Evolutionary conservation across 2,888 invertebrate genomes (phyloP), one percentile per base, ranked within the genome.

Genomic region (Eupithecia insigniata): DNA sequence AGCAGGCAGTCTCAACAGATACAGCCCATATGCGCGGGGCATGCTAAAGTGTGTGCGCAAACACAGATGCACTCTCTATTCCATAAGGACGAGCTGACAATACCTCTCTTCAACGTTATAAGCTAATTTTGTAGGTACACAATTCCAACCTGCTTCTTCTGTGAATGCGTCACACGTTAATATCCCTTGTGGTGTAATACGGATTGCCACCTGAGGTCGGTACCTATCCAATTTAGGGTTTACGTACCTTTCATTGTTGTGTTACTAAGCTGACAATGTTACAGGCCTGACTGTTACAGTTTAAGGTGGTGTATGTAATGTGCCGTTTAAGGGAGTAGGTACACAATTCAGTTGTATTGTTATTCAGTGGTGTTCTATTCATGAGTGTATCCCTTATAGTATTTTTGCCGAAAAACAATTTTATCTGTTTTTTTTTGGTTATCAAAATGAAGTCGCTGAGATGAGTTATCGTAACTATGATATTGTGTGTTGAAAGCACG

Each of bases 191-290:
- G 78, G 64, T 58, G 46, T 72, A 39, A 60, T 70, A 28, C 62
- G 66, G 55, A 76, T 71, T 74, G 69, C 74, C 78, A 76, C 73
- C 75, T 76, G 75, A 69, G 76, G 72, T 76, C 55, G 71, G 67
- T 71, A 74, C 75, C 75, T 74, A 75, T 78, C 79, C 76, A 76
- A 77, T 79, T 76, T 76, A 70, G 75, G 66, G 69, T 73, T 75
- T 30, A 58, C 55, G 69, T 74, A 66, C 70, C 67, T 75, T 74
- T 72, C 73, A 74, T 74, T 73, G 73, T 68, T 60, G 73, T 71
- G 51, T 69, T 71, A 71, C 72, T 67, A 67, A 67, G 34, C 61
- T 65, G 67, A 73, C 70, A 70, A 72, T 71, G 69, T 68, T 10
- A 16, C 61, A n/a, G 55, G 61, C 18, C 32, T n/a, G 61, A 62